Evolutionary conservation across 2,888 invertebrate genomes (phyloP).

Genomic region (Eledona agricola): DNA sequence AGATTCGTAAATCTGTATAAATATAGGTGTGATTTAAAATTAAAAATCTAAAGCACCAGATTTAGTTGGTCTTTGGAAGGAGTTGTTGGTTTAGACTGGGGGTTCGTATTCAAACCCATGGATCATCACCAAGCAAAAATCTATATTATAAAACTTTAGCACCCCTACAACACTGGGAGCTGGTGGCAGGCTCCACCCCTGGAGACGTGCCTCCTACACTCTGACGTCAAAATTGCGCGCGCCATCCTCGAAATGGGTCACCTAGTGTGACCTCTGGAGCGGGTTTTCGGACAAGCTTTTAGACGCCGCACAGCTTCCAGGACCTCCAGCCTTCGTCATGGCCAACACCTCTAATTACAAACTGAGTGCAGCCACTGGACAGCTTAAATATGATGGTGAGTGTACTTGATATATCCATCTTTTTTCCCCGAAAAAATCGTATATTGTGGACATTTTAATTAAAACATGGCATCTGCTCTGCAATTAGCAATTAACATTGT

Average conservation of each 20-base stretch:
- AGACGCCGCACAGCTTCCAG: slow-evolving; percentile 56
- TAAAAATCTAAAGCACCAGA: too few relatives aligned
- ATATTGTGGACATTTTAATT: too few relatives aligned
- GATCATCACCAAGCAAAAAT: slow-evolving; percentile 27
- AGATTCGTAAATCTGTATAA: too few relatives aligned
- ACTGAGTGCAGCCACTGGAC: slow-evolving; percentile 55
- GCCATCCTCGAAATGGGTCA: slow-evolving; percentile 58
- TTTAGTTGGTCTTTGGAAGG: too few relatives aligned
- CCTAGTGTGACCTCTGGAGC: slow-evolving; percentile 56
- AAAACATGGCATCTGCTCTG: too few relatives aligned
- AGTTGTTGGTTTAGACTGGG: too few relatives aligned
- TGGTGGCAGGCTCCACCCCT: slow-evolving; percentile 48
- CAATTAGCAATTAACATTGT: too few relatives aligned
- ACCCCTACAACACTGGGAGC: slow-evolving; percentile 38
- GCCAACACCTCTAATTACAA: slow-evolving; percentile 60
- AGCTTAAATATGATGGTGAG: slow-evolving; percentile 60
- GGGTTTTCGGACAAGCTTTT: slow-evolving; percentile 52
- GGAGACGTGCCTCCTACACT: slow-evolving; percentile 52
- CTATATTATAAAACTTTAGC: slow-evolving; percentile 34
- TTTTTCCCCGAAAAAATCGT: slow-evolving; percentile 1
- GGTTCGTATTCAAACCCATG: too few relatives aligned
- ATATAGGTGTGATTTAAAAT: too few relatives aligned
- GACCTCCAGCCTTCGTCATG: slow-evolving; percentile 56
- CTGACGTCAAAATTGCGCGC: slow-evolving; percentile 58
- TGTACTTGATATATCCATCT: slow-evolving; percentile 14